These are phyloP conservation scores for Anthopleura sola DNA, from an alignment of 64 coral and sea anemone species.

Conservation along the genomic window DNA sequence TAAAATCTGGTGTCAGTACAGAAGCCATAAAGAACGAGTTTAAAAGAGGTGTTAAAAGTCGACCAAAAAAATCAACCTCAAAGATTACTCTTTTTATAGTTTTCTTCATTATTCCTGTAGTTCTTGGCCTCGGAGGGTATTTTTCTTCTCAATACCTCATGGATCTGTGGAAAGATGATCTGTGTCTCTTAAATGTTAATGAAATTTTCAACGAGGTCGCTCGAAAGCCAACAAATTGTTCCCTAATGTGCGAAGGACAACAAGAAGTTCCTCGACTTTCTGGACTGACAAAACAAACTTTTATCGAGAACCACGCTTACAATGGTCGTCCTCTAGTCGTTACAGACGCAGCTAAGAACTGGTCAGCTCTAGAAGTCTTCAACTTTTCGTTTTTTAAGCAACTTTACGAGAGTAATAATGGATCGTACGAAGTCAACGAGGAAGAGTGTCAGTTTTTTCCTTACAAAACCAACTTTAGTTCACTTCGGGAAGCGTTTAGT, in stretches of 20 bases:
- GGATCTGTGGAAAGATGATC: constrained; percentile 46
- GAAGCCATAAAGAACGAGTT: constrained; percentile 23
- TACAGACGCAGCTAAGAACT: constrained; percentile 81
- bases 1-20: constrained; percentile 15
- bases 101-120: constrained; percentile 61
- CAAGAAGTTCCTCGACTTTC: constrained; percentile 75
- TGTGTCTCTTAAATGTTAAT: constrained; percentile 71
- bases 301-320: constrained; percentile 82
- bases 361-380: constrained; percentile 80
- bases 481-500: constrained; percentile 63
- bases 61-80: constrained; percentile 1
- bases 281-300: constrained; percentile 58
- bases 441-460: constrained; percentile 98
- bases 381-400: constrained; percentile 83
- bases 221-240: constrained; percentile 77
- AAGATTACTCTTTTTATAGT: constrained; percentile 24
- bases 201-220: constrained; percentile 78
- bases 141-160: constrained; percentile 35
- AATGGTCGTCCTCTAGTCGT: constrained; percentile 83
- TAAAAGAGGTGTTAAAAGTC: constrained; percentile 35
- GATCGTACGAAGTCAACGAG: constrained; percentile 67
- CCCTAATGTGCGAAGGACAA: constrained; percentile 84
- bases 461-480: constrained; percentile 85
- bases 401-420: constrained; percentile 71
- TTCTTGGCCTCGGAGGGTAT: constrained; percentile 61